Conservation (phyloP, 2,888 invertebrate genomes). For the Spialia ferax region DNA sequence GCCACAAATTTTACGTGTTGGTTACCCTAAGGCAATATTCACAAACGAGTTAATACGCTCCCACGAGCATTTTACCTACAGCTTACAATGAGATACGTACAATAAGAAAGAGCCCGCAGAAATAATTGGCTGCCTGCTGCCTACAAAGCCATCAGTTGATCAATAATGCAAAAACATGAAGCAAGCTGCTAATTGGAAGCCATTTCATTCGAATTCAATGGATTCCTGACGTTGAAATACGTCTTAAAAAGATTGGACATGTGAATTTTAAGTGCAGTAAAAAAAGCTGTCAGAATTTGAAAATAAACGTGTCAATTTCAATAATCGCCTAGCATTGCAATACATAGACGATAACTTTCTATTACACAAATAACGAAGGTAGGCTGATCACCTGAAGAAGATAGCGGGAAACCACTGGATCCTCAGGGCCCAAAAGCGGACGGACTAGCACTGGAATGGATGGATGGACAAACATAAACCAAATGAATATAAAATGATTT, state of each 20-base stretch:
- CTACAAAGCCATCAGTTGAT: slow-evolving; percentile 26
- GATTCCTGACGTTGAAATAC: slow-evolving; percentile 21
- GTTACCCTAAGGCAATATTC: slow-evolving; percentile 25
- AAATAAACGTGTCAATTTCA: no score
- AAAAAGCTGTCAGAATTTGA: slow-evolving; percentile 36
- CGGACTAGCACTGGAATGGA: no score
- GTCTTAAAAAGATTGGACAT: slow-evolving; percentile 27
- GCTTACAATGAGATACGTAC: slow-evolving; percentile 25
- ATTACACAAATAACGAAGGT: no score
- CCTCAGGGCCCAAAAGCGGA: no score
- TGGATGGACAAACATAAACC: no score
- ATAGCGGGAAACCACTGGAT: no score
- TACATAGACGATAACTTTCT: no score
- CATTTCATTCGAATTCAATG: slow-evolving; percentile 29
- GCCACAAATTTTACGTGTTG: slow-evolving; percentile 1
- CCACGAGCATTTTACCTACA: slow-evolving; percentile 53
- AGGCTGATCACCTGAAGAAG: no score
- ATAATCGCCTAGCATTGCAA: no score
- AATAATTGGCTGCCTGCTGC: slow-evolving; percentile 40
- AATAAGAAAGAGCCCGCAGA: slow-evolving; percentile 31
- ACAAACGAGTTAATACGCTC: slow-evolving; percentile 71
- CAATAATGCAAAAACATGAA: slow-evolving; percentile 31
- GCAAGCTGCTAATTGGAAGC: slow-evolving; percentile 37
- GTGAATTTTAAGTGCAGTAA: slow-evolving; percentile 29
- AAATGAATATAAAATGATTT: no score